Evolutionary conservation across 2,113 vertebrate genomes (phyloP).

Genomic region (Cyanoderma ruficeps): DNA sequence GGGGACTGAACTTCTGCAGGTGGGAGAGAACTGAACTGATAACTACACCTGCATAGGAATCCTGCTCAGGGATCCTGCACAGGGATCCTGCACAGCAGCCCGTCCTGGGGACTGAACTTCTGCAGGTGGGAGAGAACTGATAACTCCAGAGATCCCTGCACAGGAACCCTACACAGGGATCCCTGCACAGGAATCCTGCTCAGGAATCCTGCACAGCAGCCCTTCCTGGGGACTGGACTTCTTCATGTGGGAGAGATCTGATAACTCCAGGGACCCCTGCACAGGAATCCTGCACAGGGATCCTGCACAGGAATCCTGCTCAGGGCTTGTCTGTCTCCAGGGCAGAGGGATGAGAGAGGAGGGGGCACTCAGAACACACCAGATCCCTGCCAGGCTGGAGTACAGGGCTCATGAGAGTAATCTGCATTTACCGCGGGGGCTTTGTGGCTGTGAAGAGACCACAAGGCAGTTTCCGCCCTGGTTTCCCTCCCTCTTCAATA

Average conservation of each 20-base stretch:
- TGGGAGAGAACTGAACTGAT: rapidly evolving
- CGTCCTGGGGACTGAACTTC: not conserved
- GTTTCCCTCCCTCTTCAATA: not conserved
- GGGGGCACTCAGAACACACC: not conserved
- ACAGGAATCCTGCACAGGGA: not conserved
- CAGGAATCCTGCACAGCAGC: not conserved
- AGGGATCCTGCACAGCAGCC: not conserved
- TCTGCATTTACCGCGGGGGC: rapidly evolving
- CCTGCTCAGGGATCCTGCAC: not conserved
- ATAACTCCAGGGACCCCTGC: not conserved
- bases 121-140: rapidly evolving
- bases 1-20: not conserved
- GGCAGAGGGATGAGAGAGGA: not conserved
- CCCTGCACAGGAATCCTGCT: not conserved
- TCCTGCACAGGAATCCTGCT: not conserved
- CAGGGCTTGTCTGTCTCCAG: not conserved
- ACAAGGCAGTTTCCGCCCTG: not conserved
- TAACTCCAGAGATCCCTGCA: too few relatives aligned
- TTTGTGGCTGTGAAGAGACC: not conserved
- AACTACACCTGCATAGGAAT: too few relatives aligned
- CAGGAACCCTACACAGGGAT: too few relatives aligned
- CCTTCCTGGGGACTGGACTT: not conserved
- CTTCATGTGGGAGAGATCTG: not conserved
- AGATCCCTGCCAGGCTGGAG: not conserved
- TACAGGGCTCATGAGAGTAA: not conserved